Evolutionary conservation across 64 coral and sea anemone species (phyloP), one percentile per base, ranked within the genome.

Genomic region (Acropora tenuis): DNA sequence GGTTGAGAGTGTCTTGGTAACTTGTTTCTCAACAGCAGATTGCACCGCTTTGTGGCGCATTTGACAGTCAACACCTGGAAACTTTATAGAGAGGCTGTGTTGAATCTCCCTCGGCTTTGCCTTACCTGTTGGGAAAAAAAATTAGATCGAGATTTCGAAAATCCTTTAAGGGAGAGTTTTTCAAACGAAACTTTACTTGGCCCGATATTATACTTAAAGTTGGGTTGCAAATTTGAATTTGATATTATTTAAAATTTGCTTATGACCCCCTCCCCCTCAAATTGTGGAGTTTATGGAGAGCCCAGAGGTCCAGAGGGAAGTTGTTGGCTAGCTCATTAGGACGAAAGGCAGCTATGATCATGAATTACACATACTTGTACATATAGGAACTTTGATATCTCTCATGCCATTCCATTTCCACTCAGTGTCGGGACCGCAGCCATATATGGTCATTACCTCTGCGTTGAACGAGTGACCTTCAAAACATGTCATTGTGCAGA

Each of bases 381-480:
- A 93, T 10, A 8, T 41, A 15, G 91, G 76, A 2, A 88, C 8
- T 3, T 20, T 60, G 6, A 88, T 65, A 13, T 76, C 18, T 40
- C 87, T 40, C 42, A 73, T 59, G 13, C 52, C 77, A 79, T 89
- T 93, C 92, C 92, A 93, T 74, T 89, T 89, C 92, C 92, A 93
- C 20, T 65, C 66, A 59, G 92, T 93, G 58, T 93, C 86, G 5
- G 92, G 92, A 18, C 92, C 92, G 89, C 92, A 93, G 85, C 78
- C 86, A 76, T 83, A 93, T 3, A 41, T 75, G 8, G 86, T 63
- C n/a, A 89, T 80, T 12, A 78, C 92, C 47, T 52, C 69, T 8
- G 52, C 9, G 52, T 45, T 89, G 6, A 93, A 89, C 2, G 86
- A 80, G 72, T 89, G 61, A 5, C 66, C 85, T 43, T 89, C 47